Conservation (phyloP, 2,888 invertebrate species). For the Epistrophe eligans region DNA sequence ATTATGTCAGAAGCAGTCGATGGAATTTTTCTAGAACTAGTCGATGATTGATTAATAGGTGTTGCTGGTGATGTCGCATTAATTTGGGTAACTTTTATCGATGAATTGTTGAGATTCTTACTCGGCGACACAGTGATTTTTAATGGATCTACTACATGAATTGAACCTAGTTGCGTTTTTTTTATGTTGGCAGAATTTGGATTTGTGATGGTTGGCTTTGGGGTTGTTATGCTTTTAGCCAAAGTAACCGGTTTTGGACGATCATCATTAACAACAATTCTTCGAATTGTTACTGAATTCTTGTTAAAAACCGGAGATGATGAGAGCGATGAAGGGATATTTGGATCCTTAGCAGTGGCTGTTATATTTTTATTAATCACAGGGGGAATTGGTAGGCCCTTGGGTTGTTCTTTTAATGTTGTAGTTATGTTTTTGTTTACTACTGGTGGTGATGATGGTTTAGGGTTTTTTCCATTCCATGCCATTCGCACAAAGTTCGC, state of each 20-base stretch:
- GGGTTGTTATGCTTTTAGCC: constrained; percentile 11
- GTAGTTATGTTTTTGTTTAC: constrained; percentile 37
- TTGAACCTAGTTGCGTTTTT: constrained; percentile 6
- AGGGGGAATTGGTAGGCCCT: constrained; percentile 9
- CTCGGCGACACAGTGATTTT: constrained; percentile 25
- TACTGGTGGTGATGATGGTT: constrained; percentile 51
- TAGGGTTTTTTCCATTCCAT: constrained; percentile 62
- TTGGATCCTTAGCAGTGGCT: constrained; percentile 51
- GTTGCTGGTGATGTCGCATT: constrained; percentile 11
- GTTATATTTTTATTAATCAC: constrained; percentile 57
- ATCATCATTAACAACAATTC: constrained; percentile 59
- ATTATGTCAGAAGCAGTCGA: neutral
- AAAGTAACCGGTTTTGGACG: constrained; percentile 28
- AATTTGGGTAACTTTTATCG: constrained; percentile 39
- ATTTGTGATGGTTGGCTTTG: constrained; percentile 15
- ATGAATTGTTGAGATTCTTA: constrained; percentile 40
- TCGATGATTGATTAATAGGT: constrained; percentile 19
- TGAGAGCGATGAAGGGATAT: constrained; percentile 32
- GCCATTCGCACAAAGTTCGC: constrained; percentile 52
- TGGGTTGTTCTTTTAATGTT: constrained; percentile 42
- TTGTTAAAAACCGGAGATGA: constrained; percentile 60
- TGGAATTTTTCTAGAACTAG: constrained; percentile 32
- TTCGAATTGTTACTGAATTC: constrained; percentile 63
- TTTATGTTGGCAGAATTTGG: constrained; percentile 41
- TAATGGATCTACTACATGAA: constrained; percentile 20